Evolutionary conservation across 2,113 vertebrate genomes (phyloP).

Genomic region (Zonotrichia leucophrys): DNA sequence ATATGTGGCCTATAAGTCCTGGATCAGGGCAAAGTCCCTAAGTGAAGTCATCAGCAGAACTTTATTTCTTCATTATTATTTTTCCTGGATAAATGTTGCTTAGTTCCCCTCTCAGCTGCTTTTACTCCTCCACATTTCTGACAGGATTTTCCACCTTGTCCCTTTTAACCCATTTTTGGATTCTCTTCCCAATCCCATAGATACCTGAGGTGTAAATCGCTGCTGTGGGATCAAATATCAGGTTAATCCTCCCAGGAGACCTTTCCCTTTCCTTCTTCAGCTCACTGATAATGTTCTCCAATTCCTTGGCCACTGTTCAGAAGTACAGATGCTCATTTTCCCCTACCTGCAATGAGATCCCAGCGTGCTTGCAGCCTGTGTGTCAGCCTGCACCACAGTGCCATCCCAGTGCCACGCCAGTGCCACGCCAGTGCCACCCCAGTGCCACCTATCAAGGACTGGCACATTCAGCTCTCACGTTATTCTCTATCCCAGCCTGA

Average conservation of each 20-base stretch:
- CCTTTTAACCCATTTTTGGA: background rate
- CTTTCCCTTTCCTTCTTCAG: background rate
- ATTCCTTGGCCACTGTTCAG: background rate
- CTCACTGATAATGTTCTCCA: background rate
- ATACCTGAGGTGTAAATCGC: background rate
- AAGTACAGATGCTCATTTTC: background rate
- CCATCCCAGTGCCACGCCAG: background rate
- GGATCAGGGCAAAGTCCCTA: background rate
- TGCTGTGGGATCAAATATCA: background rate
- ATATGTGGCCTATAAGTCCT: background rate
- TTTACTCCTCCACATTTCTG: background rate
- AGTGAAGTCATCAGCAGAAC: background rate
- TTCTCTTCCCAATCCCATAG: background rate
- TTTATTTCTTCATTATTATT: background rate
- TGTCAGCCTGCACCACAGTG: background rate
- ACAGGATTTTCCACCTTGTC: background rate
- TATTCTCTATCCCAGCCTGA: background rate
- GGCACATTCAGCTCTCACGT: background rate
- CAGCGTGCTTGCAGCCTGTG: background rate
- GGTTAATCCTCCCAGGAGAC: background rate
- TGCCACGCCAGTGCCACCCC: background rate
- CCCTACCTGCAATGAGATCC: background rate
- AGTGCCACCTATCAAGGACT: background rate
- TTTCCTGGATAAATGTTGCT: background rate
- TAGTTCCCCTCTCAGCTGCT: background rate